Evolutionary conservation across 2,797 vertebrate species (phyloP).

Genomic region (Tauraco hartlaubi): DNA sequence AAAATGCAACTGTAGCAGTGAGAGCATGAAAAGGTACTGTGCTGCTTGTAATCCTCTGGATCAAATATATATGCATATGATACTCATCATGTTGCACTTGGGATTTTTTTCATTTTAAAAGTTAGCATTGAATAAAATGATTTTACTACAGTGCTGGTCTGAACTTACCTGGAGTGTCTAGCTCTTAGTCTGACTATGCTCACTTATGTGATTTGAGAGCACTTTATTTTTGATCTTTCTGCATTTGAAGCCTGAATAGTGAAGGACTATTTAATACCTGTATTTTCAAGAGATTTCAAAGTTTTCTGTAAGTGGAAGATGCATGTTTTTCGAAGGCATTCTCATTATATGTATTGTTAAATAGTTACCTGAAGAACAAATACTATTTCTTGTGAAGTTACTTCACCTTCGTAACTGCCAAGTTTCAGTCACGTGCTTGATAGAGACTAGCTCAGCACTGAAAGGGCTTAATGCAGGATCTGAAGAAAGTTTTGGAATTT

Average conservation of each 20-base stretch:
- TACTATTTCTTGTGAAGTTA: constrained; percentile 26
- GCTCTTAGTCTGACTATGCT: neutral
- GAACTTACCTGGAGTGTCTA: neutral
- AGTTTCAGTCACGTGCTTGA: constrained; percentile 61
- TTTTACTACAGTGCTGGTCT: neutral
- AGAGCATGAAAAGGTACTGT: neutral
- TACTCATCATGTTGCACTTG: neutral
- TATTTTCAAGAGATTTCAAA: neutral
- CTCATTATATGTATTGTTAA: constrained; percentile 23
- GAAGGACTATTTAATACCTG: neutral
- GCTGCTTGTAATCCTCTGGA: neutral
- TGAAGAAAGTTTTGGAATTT: constrained; percentile 31
- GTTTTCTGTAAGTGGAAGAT: neutral
- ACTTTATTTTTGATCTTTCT: neutral
- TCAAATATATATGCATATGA: neutral
- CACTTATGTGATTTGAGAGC: neutral
- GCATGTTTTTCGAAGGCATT: neutral
- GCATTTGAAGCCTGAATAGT: neutral
- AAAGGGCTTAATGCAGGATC: constrained; percentile 3
- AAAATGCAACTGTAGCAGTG: neutral
- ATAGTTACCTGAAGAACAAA: constrained; percentile 60
- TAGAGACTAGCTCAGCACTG: neutral
- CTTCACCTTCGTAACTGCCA: constrained; percentile 38
- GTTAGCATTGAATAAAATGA: neutral
- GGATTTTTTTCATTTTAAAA: neutral